Evolutionary conservation across 2,113 vertebrate genomes (phyloP), one percentile per base, ranked within the genome.

Genomic region (Hippocampus guttulatus): DNA sequence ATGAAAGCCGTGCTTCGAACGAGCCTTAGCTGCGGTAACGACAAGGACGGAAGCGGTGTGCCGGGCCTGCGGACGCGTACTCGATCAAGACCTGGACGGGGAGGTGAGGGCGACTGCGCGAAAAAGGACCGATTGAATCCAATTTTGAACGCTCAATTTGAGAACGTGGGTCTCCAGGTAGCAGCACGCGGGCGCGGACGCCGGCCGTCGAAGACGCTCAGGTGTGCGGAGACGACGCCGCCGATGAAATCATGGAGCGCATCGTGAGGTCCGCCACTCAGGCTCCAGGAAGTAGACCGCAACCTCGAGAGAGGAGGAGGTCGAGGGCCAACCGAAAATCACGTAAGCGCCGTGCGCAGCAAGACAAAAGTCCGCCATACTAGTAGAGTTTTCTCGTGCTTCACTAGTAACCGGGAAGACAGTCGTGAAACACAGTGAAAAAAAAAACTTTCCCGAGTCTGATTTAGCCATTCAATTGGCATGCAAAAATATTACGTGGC

Each of bases 161-260:
- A 6, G 38, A 6, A 5, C 18, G 2, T 18, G 41, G 52, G 11
- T 45, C 9, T 38, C 25, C 73, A 99, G 96, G 94, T 64, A 94
- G 91, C 47, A 79, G 82, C 0, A 16, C 78, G 81, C 87, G 72
- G 60, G 69, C 94, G 0, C 90, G 93, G 92, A 92, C 92, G 0
- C 73, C 94, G 16, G 81, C 91, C 3, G 90, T 85, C 0, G 94
- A 96, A 0, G 96, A 98, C 21, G 82, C 92, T 0, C 92, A 92
- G 0, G 90, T 87, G 0, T 87, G 90, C 16, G 93, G 94, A 0
- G 96, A 96, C 0, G 95, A 96, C 0, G 92, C 94, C 0, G 96
- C 96, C 0, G 97, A 98, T 23, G 96, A 98, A 84, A 98, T 99
- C 86, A 99, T 99, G 97, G 96, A 99, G 82, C 94, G 94, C n/a